A percentile compares a stretch with the other conserved stretches of the same genome.
Conservation (phyloP, 1,140 invertebrate species). For the Pseudomyrmex concolor region DNA sequence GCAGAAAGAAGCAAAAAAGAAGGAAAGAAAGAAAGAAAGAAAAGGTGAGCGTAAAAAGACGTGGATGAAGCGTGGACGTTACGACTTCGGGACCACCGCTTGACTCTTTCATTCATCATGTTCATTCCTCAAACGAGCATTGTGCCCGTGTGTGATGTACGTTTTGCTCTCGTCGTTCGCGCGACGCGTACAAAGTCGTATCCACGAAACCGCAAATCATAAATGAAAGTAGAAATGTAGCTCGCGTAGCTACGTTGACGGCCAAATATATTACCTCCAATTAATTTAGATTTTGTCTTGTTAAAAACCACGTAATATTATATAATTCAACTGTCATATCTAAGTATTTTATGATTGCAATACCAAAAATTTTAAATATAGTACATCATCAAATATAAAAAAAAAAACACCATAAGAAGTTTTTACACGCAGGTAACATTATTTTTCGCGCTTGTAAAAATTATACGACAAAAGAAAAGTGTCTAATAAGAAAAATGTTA, state of each 20-base stretch:
- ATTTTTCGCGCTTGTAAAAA: neutral
- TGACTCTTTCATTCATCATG: slow-evolving; percentile 73
- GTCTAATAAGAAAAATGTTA: slow-evolving; percentile 15
- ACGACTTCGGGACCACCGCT: slow-evolving; percentile 67
- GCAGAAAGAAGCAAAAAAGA: slow-evolving; percentile 27
- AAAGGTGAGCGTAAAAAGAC: slow-evolving; percentile 56
- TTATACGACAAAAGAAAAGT: neutral
- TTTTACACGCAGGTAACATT: neutral
- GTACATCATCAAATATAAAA: too few relatives aligned
- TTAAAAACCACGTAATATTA: neutral
- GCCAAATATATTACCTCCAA: neutral
- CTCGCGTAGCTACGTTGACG: slow-evolving; percentile 15
- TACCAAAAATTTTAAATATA: too few relatives aligned
- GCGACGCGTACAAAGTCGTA: slow-evolving; percentile 41
- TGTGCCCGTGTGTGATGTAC: slow-evolving; percentile 56
- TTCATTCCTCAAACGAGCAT: slow-evolving; percentile 63
- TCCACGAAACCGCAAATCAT: slow-evolving; percentile 48
- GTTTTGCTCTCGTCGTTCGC: slow-evolving; percentile 52
- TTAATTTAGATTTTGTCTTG: neutral
- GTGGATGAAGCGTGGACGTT: slow-evolving; percentile 64
- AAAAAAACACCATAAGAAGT: too few relatives aligned
- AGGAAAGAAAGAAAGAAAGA: slow-evolving; percentile 26
- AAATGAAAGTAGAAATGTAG: slow-evolving; percentile 51
- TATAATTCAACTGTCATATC: neutral
- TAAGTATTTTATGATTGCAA: neutral